A percentile compares a stretch with the other conserved stretches of the same genome.
Evolutionary conservation across 2,113 vertebrate species (phyloP).

Genomic region (Struthidea cinerea): DNA sequence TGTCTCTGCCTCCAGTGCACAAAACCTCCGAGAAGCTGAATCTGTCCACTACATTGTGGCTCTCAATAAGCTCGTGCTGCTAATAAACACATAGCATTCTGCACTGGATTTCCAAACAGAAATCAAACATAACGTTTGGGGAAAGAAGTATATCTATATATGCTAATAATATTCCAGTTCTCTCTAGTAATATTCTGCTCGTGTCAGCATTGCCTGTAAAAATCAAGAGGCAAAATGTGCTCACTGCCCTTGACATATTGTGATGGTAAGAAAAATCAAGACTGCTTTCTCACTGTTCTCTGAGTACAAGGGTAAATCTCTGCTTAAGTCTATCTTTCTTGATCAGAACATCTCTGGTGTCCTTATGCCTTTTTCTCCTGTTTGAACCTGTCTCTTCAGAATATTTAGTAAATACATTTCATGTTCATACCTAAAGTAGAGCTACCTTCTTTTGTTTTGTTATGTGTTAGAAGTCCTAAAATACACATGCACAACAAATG

Average conservation of each 20-base stretch:
- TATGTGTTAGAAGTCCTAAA: constrained; percentile 38
- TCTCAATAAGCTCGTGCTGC: neutral
- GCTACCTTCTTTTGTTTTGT: constrained; percentile 40
- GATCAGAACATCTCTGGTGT: constrained; percentile 19
- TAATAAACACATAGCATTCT: neutral
- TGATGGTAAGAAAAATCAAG: constrained; percentile 59
- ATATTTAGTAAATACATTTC: constrained; percentile 60
- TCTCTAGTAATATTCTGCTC: constrained; percentile 22
- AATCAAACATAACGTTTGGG: neutral
- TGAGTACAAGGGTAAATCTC: neutral
- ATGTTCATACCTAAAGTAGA: constrained; percentile 44
- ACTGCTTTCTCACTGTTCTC: constrained; percentile 17
- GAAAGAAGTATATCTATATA: neutral
- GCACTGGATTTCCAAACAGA: neutral
- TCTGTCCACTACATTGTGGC: neutral
- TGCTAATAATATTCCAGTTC: constrained; percentile 20
- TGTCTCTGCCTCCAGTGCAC: neutral
- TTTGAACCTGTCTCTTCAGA: constrained; percentile 49
- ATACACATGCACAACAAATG: constrained; percentile 24
- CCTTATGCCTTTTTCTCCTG: neutral
- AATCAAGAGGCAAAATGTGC: constrained; percentile 43
- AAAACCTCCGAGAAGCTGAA: neutral
- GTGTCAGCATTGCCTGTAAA: constrained; percentile 37
- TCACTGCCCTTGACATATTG: constrained; percentile 46
- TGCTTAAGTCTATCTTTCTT: constrained; percentile 21